Evolutionary conservation across 2,888 invertebrate genomes (phyloP).

Genomic region (Metellina segmentata): DNA sequence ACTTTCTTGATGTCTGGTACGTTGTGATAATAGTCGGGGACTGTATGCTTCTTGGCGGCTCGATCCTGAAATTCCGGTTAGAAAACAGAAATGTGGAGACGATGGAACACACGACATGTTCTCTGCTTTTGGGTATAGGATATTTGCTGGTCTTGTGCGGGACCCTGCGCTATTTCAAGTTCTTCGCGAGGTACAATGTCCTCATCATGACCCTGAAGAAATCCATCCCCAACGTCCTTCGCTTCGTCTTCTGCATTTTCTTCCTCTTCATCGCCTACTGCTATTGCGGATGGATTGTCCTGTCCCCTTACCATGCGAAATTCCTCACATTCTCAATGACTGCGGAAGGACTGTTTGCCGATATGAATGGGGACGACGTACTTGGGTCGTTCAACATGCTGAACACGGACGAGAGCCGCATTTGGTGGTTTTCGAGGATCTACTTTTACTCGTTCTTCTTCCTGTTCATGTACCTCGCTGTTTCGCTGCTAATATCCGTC

Average conservation of each 20-base stretch:
- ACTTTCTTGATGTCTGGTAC: constrained; percentile 98
- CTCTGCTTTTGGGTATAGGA: constrained; percentile 95
- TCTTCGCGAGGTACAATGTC: constrained; percentile 98
- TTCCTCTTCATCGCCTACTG: constrained; percentile 97
- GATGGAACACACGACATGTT: constrained; percentile 96
- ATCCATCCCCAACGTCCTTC: constrained; percentile 96
- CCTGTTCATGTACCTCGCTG: constrained; percentile 97
- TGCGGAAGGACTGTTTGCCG: constrained; percentile 96
- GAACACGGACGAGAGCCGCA: constrained; percentile 88
- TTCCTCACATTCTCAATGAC: constrained; percentile 93
- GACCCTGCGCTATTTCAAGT: constrained; percentile 95
- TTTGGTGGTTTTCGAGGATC: constrained; percentile 95
- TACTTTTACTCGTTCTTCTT: constrained; percentile 97
- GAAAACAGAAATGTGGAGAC: constrained; percentile 89
- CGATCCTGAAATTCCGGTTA: constrained; percentile 95
- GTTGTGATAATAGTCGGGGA: constrained; percentile 98
- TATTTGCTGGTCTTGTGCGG: constrained; percentile 98
- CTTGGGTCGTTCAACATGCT: constrained; percentile 98
- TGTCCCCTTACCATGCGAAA: constrained; percentile 99
- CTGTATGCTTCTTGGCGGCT: constrained; percentile 93
- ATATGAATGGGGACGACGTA: constrained; percentile 99
- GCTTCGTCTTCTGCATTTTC: constrained; percentile 95
- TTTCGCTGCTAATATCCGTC: constrained; percentile 98
- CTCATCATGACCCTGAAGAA: constrained; percentile 96
- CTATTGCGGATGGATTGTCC: constrained; percentile 98